Base-by-base conservation (phyloP, 2,888 invertebrate species). In the Elmis aenea region DNA sequence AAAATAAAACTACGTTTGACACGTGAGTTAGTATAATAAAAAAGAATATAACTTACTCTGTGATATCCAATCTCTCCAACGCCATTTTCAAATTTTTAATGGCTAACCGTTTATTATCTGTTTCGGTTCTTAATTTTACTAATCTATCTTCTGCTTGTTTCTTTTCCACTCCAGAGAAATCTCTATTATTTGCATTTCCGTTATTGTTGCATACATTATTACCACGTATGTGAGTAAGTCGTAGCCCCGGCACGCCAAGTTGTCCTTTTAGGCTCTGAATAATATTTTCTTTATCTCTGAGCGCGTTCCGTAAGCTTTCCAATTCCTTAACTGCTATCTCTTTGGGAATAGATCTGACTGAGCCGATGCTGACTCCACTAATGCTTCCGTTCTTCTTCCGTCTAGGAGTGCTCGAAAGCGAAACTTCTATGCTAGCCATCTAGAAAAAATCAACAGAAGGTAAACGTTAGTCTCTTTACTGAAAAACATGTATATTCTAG, bases 381-480 rank as follows among this genome's bases (percentile, higher is more conserved):
- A 64, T 38, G 41, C 60, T 62, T 3, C 61, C 62, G 46, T 61
- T 66, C 35, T 64, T 60, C 40, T 81, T 75, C 46, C 81, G 68
- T 31, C 77, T 66, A 2, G 77, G 76, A n/a, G 75, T 74, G 36
- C 75, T 76, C 26, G 78, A 79, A 54, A 87, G 69, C 1, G 87
- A 87, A 32, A 88, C 85, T 65, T 88, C 88, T 54, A 88, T 85
- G 57, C 81, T 85, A 38, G 87, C 85, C 85, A 87, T 87, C 86
- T 87, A 58, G 11, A 62, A 60, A 40, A 9, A 26, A 32, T 12
- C 14, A 20, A 43, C 45, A 47, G 32, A n/a, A n/a, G n/a, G n/a
- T n/a, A n/a, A n/a, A n/a, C n/a, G n/a, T n/a, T n/a, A n/a, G n/a
- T n/a, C n/a, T n/a, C n/a, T n/a, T n/a, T n/a, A n/a, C n/a, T n/a